phyloP scores from a whole-genome alignment of 35 echinoderm and acorn worm species.

The Lytechinus pictus region DNA sequence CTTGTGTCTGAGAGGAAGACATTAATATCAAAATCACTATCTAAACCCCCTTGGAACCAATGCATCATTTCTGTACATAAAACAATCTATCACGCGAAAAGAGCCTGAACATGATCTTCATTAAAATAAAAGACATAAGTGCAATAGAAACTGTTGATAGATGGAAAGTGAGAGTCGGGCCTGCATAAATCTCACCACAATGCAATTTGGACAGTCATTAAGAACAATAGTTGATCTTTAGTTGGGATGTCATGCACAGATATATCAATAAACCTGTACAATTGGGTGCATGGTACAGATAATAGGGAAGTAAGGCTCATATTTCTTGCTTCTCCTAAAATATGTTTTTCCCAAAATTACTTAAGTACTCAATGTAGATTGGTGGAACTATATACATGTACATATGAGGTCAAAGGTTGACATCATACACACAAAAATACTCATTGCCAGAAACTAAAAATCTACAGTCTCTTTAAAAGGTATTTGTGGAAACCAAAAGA shows the following conservation, averaged over 20 bases:
- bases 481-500: no score
- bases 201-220: neutral
- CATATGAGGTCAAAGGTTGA: no score
- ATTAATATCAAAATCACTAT: neutral
- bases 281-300: neutral
- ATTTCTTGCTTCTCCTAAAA: no score
- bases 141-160: neutral
- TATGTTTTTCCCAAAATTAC: no score
- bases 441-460: no score
- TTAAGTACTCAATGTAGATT: no score
- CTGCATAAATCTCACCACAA: neutral
- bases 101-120: neutral
- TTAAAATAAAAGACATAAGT: neutral
- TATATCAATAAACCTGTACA: neutral
- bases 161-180: neutral
- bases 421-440: no score
- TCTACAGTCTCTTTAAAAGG: no score
- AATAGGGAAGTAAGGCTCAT: neutral
- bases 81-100: neutral
- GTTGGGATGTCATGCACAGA: neutral
- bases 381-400: no score
- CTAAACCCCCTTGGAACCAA: neutral
- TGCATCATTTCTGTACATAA: neutral
- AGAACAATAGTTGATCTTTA: neutral
- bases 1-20: neutral